Evolutionary conservation across 2,113 vertebrate species (phyloP).

Genomic region (Scomber scombrus): DNA sequence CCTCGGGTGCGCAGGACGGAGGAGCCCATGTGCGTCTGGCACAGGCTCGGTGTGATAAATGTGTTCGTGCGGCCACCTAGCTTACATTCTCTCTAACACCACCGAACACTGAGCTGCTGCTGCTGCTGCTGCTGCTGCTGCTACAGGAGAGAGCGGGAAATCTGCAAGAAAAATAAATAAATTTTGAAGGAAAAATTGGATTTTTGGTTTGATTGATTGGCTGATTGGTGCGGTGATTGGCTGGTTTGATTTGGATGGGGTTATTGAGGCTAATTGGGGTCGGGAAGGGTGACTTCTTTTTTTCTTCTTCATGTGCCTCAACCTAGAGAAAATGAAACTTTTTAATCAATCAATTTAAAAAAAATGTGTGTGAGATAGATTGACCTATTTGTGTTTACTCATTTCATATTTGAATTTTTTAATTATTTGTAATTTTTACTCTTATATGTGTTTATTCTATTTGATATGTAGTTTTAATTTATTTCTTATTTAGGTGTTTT

Average conservation of each 20-base stretch:
- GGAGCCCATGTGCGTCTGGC: constrained; percentile 67
- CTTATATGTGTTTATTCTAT: no score
- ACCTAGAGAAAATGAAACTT: not conserved
- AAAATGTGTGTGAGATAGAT: no score
- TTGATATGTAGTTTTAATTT: not conserved
- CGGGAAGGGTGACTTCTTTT: constrained; percentile 5
- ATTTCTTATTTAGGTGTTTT: not conserved
- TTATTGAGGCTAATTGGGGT: constrained; percentile 25
- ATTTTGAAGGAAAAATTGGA: constrained; percentile 7
- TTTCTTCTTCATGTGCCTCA: not conserved
- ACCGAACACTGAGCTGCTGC: constrained; percentile 28
- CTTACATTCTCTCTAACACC: constrained; percentile 58
- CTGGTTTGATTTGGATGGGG: constrained; percentile 25
- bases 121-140: constrained; percentile 21
- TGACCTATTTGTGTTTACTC: no score
- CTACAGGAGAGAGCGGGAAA: not conserved
- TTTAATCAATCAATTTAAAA: not conserved
- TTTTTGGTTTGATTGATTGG: constrained; percentile 52
- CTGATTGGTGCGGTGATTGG: constrained; percentile 55
- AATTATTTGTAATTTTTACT: no score
- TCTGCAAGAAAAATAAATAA: constrained; percentile 6
- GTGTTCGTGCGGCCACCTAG: constrained; percentile 79
- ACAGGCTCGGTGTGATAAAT: constrained; percentile 55
- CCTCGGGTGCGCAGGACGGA: constrained; percentile 60
- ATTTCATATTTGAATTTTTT: no score